Evolutionary conservation across 2,113 vertebrate genomes (phyloP).

Genomic region (Machaerirhynchus nigripectus): DNA sequence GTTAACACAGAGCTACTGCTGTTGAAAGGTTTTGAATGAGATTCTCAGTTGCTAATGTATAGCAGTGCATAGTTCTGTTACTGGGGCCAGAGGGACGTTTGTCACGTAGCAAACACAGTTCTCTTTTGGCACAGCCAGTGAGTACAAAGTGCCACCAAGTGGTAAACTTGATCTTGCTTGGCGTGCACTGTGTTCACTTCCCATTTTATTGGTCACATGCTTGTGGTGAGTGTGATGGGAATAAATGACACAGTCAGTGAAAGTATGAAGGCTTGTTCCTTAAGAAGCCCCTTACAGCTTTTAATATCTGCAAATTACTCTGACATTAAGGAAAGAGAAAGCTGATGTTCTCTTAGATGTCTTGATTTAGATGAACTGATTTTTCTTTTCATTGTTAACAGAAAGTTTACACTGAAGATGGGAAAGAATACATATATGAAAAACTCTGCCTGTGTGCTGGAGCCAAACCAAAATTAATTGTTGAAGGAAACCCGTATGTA

Average conservation of each 20-base stretch:
- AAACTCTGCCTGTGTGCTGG: slow-evolving; percentile 93
- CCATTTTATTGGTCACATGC: neutral
- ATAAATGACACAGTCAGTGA: neutral
- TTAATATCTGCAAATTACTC: neutral
- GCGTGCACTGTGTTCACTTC: neutral
- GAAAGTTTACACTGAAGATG: slow-evolving; percentile 84
- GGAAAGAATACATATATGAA: slow-evolving; percentile 75
- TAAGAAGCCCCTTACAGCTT: neutral
- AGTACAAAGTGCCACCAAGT: slow-evolving; percentile 1
- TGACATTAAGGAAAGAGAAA: neutral
- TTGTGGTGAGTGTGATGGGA: neutral
- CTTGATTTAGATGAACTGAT: neutral
- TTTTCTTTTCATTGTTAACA: slow-evolving; percentile 50
- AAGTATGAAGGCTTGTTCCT: neutral
- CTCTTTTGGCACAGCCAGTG: neutral
- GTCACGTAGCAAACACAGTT: neutral
- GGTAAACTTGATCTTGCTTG: neutral
- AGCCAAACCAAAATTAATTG: slow-evolving; percentile 86
- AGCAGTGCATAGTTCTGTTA: neutral
- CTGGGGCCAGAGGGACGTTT: neutral
- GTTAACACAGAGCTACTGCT: neutral
- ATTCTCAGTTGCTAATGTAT: neutral
- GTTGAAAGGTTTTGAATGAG: neutral
- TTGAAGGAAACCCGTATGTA: slow-evolving; percentile 80
- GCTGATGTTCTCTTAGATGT: neutral